Conservation (phyloP, 2,113 vertebrate species). For the Cochlearius cochlearius region DNA sequence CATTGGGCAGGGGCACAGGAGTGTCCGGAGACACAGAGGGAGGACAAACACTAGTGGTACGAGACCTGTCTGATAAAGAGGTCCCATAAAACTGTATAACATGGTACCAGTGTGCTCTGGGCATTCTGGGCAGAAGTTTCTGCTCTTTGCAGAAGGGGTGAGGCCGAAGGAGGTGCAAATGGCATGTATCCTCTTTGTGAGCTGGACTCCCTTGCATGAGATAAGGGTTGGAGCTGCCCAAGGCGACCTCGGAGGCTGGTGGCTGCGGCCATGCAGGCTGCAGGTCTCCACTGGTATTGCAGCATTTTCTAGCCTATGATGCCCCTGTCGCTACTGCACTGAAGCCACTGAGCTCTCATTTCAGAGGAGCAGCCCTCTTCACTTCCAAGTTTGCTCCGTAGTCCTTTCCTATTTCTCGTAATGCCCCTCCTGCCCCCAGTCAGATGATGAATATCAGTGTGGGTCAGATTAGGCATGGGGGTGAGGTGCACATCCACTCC, state of each 20-base stretch:
- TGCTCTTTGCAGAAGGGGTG: background rate
- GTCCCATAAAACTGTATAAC: background rate
- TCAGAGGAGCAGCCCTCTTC: background rate
- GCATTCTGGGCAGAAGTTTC: background rate
- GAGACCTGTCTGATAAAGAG: background rate
- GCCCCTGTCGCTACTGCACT: background rate
- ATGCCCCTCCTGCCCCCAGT: background rate
- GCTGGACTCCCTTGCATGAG: background rate
- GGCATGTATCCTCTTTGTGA: background rate
- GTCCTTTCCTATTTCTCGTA: background rate
- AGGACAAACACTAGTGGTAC: background rate
- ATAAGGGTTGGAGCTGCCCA: background rate
- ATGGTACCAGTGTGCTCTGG: background rate
- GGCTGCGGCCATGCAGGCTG: background rate
- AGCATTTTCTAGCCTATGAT: background rate
- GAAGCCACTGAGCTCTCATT: background rate
- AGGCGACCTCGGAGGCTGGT: background rate
- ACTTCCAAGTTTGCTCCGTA: background rate
- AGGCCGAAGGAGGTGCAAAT: background rate
- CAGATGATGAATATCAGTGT: background rate
- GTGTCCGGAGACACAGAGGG: rapidly evolving
- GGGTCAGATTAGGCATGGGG: background rate
- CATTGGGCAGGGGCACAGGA: background rate
- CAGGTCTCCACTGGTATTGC: background rate
- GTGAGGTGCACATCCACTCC: background rate